Evolutionary conservation across 2,888 invertebrate species (phyloP).

Genomic region (Eupithecia insigniata): DNA sequence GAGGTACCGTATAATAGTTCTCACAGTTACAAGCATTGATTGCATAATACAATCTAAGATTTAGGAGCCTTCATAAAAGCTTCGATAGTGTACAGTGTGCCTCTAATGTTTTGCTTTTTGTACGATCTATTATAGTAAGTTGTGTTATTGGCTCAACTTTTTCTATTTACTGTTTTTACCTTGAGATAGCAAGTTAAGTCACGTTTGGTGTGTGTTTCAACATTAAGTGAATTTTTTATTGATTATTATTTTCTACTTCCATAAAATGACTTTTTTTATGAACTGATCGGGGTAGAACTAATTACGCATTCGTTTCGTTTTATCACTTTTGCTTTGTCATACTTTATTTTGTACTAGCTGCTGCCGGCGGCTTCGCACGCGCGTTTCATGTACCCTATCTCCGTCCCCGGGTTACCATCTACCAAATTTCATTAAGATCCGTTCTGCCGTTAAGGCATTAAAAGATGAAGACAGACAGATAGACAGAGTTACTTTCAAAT

Average conservation of each 20-base stretch:
- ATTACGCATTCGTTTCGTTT: neutral
- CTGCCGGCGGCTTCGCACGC: too few relatives aligned
- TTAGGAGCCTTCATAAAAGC: conserved; percentile 43
- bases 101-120: conserved; percentile 7
- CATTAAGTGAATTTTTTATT: neutral
- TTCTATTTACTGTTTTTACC: conserved; percentile 27
- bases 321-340: neutral
- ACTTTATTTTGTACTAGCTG: neutral
- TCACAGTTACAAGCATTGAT: conserved; percentile 41
- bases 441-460: too few relatives aligned
- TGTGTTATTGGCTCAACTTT: conserved; percentile 20
- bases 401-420: too few relatives aligned
- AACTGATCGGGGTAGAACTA: neutral
- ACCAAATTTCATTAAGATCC: too few relatives aligned
- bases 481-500: too few relatives aligned
- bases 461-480: too few relatives aligned
- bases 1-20: conserved; percentile 31
- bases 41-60: conserved; percentile 44
- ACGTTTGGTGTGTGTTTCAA: neutral
- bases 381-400: too few relatives aligned
- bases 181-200: conserved; percentile 18
- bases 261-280: neutral
- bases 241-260: neutral
- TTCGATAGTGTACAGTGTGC: conserved; percentile 37
- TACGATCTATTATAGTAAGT: conserved; percentile 7